phyloP scores from a whole-genome alignment of 2,113 vertebrate species.

The Hipposideros armiger region DNA sequence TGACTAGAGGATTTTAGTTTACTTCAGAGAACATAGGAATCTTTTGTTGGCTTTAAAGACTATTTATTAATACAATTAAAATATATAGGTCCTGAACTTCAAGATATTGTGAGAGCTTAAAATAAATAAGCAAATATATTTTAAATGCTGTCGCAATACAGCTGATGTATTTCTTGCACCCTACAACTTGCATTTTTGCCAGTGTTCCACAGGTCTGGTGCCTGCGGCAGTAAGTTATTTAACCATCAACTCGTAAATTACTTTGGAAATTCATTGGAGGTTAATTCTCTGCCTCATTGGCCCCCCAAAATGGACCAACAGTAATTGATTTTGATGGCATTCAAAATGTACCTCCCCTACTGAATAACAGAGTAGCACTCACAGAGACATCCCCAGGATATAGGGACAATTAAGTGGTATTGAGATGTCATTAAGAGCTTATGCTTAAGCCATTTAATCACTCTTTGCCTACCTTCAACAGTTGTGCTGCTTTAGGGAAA shows the following conservation, averaged over 20 bases:
- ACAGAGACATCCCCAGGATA: slow-evolving; percentile 78
- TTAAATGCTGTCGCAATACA: slow-evolving; percentile 48
- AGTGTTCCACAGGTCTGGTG: slow-evolving; percentile 57
- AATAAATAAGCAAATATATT: slow-evolving; percentile 16
- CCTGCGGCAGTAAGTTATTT: slow-evolving; percentile 71
- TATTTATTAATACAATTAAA: slow-evolving; percentile 58
- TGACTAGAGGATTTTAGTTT: neutral
- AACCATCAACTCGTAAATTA: slow-evolving; percentile 83
- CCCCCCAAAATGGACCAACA: slow-evolving; percentile 80
- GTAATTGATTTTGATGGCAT: slow-evolving; percentile 87
- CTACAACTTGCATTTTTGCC: slow-evolving; percentile 65
- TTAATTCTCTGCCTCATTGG: slow-evolving; percentile 87
- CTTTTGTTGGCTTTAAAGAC: neutral
- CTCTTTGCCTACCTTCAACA: slow-evolving; percentile 78
- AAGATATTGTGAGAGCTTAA: neutral
- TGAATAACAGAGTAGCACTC: slow-evolving; percentile 84
- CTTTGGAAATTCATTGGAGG: slow-evolving; percentile 87
- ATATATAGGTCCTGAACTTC: neutral
- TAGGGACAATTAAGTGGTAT: slow-evolving; percentile 83
- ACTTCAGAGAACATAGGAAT: neutral
- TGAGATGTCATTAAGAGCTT: slow-evolving; percentile 84
- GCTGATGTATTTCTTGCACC: slow-evolving; percentile 12
- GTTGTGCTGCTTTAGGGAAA: slow-evolving; percentile 80
- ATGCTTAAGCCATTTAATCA: slow-evolving; percentile 80
- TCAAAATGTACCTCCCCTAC: slow-evolving; percentile 81